phyloP scores from a whole-genome alignment of 2,888 invertebrate genomes.

The Choreutis nemorana region DNA sequence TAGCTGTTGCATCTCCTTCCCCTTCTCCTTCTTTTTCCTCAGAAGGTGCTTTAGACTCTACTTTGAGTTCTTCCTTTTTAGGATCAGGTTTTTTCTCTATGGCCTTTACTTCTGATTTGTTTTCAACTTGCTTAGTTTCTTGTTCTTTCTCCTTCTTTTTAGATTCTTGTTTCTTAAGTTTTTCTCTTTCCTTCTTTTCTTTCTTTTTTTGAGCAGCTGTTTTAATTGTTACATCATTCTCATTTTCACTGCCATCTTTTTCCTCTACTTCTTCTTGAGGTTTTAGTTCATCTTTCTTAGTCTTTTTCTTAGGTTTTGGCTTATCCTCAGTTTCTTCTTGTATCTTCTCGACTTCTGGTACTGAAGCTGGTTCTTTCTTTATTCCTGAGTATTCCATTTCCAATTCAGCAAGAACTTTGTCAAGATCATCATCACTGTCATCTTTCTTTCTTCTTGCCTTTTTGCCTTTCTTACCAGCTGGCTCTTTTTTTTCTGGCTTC shows the following conservation, averaged over 20 bases:
- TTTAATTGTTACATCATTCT: constrained; percentile 72
- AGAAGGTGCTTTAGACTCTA: constrained; percentile 41
- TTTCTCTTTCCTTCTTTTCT: constrained; percentile 85
- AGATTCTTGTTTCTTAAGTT: constrained; percentile 75
- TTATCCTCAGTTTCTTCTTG: constrained; percentile 44
- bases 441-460: constrained; percentile 77
- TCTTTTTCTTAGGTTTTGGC: constrained; percentile 41
- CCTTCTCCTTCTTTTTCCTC: constrained; percentile 38
- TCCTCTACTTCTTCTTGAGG: constrained; percentile 35
- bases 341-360: constrained; percentile 38
- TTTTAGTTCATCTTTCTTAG: constrained; percentile 40
- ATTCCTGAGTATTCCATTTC: constrained; percentile 80
- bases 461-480: constrained; percentile 73
- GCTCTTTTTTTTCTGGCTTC: constrained; percentile 52
- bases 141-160: constrained; percentile 64
- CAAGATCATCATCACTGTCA: constrained; percentile 83
- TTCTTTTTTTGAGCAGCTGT: constrained; percentile 89
- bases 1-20: constrained; percentile 32
- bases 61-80: constrained; percentile 28
- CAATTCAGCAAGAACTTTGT: constrained; percentile 83
- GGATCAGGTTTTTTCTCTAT: constrained; percentile 25
- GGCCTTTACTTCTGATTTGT: constrained; percentile 19
- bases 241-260: constrained; percentile 58
- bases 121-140: constrained; percentile 37
- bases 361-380: constrained; percentile 53